Evolutionary conservation across 2,797 vertebrate genomes (phyloP).

Genomic region (Emydoidea blandingii): DNA sequence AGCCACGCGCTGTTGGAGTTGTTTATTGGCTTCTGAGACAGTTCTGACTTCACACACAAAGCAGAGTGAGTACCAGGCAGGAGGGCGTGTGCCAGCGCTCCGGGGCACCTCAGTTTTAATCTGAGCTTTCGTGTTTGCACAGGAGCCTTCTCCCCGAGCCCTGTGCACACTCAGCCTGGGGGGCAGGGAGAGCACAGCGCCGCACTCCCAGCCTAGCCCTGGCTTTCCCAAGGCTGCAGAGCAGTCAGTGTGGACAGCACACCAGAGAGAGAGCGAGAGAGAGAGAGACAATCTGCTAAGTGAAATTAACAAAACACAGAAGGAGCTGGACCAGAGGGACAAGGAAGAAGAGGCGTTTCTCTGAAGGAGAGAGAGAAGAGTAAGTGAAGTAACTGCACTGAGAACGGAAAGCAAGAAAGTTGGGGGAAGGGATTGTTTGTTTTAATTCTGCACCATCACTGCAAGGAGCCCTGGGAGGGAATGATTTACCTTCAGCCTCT

Average conservation of each 20-base stretch:
- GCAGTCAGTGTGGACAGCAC: slow-evolving; percentile 82
- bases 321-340: slow-evolving; percentile 43
- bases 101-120: slow-evolving; percentile 27
- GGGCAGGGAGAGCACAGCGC: not conserved
- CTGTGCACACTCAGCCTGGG: not conserved
- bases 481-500: slow-evolving; percentile 92
- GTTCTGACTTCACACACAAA: slow-evolving; percentile 28
- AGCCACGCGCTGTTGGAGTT: slow-evolving; percentile 72
- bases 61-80: not conserved
- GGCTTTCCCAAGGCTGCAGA: not conserved
- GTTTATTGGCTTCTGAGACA: slow-evolving; percentile 74
- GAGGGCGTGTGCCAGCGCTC: not conserved
- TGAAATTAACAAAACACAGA: slow-evolving; percentile 65
- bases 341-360: slow-evolving; percentile 65
- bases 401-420: slow-evolving; percentile 65
- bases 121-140: slow-evolving; percentile 37
- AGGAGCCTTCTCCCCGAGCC: slow-evolving; percentile 36
- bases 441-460: slow-evolving; percentile 46
- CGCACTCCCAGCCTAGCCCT: not conserved
- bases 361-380: slow-evolving; percentile 72
- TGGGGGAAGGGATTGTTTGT: not conserved
- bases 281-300: slow-evolving; percentile 34
- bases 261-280: slow-evolving; percentile 73
- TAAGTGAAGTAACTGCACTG: slow-evolving; percentile 66
- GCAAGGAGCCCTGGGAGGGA: slow-evolving; percentile 9